Base-by-base conservation (phyloP, 2,888 invertebrate genomes). In the Salpingus planirostris region DNA sequence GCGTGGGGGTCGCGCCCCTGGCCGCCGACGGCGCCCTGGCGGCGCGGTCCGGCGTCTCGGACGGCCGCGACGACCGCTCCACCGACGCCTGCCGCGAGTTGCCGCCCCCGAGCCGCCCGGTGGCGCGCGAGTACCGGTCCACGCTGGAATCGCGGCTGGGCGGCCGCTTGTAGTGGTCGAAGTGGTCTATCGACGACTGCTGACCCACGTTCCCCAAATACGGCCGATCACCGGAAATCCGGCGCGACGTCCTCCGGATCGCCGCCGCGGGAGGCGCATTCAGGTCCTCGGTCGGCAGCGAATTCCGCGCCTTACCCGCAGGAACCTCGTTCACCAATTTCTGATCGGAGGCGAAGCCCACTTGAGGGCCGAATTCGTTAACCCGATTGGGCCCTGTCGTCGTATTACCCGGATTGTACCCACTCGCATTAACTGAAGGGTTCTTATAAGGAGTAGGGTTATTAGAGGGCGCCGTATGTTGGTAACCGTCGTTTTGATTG, bases 81-180 rank as follows among this genome's bases (percentile, higher is more conserved):
- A 87, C 77, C 10, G 87, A 86, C 15, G 86, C 74, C 57, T 86
- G 86, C 36, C 88, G 73, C 1, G 86, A 86, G 44, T 73, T 73
- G 11, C 62, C 52, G 30, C 57, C 57, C 47, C 71, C 71, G 43
- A 38, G 18, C 14, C 77, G 66, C 44, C 75, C 75, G 28, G 78
- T 72, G 13, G 84, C 80, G 40, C 82, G 71, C 3, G 80, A 76
- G 57, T 82, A 86, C 39, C 62, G 51, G 67, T 89, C 89, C 25
- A 87, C 84, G 48, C 88, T 88, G 38, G 83, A 80, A 60, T 89
- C 88, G 57, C 89, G 72, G 67, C 89, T 89, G 1, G 89, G 88
- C 30, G 90, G 88, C 60, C 87, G 73, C 64, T 89, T 88, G 64
- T 95, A 95, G 60, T 95, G 93, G 64, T 93, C 93, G 60, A 91